Percentiles rank a stretch among this genome's conserved stretches.
phyloP scores from a whole-genome alignment of 2,888 invertebrate species.

The Tortricodes alternella region DNA sequence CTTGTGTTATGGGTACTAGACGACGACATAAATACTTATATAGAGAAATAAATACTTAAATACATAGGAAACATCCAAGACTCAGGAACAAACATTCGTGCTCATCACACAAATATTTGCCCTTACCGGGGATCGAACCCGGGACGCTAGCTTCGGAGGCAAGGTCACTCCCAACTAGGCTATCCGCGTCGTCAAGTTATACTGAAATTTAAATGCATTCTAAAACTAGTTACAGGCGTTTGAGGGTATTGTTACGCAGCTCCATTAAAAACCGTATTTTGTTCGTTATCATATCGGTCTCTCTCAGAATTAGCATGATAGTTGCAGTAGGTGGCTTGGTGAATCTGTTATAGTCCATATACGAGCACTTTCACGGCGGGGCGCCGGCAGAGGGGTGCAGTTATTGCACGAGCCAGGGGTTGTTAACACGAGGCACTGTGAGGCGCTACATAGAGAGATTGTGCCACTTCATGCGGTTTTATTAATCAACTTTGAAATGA shows the following conservation, averaged over 20 bases:
- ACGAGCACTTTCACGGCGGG: slow-evolving; percentile 22
- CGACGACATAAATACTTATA: no score
- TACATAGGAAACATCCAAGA: no score
- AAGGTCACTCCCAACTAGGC: no score
- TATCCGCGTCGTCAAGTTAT: no score
- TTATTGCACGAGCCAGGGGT: slow-evolving; percentile 24
- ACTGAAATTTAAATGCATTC: not conserved
- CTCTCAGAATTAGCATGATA: slow-evolving; percentile 26
- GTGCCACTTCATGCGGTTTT: slow-evolving; percentile 34
- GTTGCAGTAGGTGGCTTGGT: slow-evolving; percentile 20
- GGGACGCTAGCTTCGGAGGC: no score
- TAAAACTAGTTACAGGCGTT: not conserved
- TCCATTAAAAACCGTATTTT: not conserved
- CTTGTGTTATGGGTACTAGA: no score
- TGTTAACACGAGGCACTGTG: slow-evolving; percentile 35
- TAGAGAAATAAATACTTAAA: no score
- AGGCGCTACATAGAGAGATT: slow-evolving; percentile 32
- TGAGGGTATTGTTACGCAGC: not conserved
- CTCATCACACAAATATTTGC: no score
- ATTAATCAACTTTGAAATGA: slow-evolving; percentile 34
- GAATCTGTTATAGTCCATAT: slow-evolving; percentile 21
- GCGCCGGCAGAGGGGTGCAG: slow-evolving; percentile 17
- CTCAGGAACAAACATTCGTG: no score
- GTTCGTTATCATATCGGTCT: slow-evolving; percentile 11
- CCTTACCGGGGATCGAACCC: no score